These are phyloP conservation scores for Chauna torquata DNA, from an alignment of 2,113 vertebrate species.

Conservation along the genomic window DNA sequence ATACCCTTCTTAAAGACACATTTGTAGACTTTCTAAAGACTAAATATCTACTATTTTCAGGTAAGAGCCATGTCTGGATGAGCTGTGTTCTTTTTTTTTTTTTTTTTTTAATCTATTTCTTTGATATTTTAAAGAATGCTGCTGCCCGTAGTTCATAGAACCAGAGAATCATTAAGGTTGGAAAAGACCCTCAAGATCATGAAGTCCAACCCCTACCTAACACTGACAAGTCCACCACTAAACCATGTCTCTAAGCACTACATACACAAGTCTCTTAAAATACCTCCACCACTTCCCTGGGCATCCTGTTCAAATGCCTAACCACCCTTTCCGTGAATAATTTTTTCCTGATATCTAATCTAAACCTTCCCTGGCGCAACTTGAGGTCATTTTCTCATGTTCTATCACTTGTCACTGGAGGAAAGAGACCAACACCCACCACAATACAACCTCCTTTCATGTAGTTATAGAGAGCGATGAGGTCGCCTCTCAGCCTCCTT, in stretches of 20 bases:
- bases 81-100: fast-evolving
- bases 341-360: not conserved
- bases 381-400: too few species aligned
- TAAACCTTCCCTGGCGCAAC: not conserved
- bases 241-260: not conserved
- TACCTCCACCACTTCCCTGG: not conserved
- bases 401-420: not conserved
- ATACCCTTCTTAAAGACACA: not conserved
- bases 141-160: not conserved
- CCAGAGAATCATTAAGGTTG: not conserved
- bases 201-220: not conserved
- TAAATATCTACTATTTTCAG: not conserved
- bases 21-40: not conserved
- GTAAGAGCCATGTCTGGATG: not conserved
- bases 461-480: not conserved
- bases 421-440: not conserved
- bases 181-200: not conserved
- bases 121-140: not conserved
- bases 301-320: not conserved
- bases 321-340: not conserved
- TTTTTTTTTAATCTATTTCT: not conserved
- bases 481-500: not conserved
- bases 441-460: not conserved
- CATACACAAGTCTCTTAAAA: not conserved
- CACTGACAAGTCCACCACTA: not conserved